phyloP scores from a whole-genome alignment of 2,797 vertebrate species.

The Onychomys arenicola region DNA sequence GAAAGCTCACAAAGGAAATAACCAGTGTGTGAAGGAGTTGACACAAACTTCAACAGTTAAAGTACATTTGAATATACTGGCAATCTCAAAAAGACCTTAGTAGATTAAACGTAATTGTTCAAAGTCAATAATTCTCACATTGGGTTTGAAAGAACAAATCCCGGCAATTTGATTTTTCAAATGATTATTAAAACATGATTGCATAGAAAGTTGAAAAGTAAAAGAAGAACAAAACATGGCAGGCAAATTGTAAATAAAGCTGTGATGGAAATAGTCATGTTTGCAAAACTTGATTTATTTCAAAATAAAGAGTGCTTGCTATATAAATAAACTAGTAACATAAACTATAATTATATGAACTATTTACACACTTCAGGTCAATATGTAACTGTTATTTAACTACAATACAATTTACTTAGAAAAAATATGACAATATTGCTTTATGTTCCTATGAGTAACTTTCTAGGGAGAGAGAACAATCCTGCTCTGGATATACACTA shows the following conservation, averaged over 20 bases:
- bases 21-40: neutral
- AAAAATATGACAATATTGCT: neutral
- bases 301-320: neutral
- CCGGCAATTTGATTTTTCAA: neutral
- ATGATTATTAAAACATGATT: neutral
- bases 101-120: slow-evolving; percentile 8
- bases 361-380: neutral
- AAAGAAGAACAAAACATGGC: neutral
- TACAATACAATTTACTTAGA: neutral
- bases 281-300: slow-evolving; percentile 24
- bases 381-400: neutral
- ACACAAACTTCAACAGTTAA: neutral
- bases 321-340: neutral
- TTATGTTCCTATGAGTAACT: neutral
- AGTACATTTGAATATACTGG: neutral
- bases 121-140: neutral
- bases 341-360: neutral
- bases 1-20: neutral
- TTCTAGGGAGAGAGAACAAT: neutral
- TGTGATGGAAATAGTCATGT: neutral
- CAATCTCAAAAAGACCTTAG: neutral
- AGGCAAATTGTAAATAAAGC: neutral
- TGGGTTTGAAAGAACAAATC: slow-evolving; percentile 38
- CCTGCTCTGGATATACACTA: neutral
- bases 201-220: neutral